Conservation (phyloP, 2,888 invertebrate species). For the Acronicta aceris region DNA sequence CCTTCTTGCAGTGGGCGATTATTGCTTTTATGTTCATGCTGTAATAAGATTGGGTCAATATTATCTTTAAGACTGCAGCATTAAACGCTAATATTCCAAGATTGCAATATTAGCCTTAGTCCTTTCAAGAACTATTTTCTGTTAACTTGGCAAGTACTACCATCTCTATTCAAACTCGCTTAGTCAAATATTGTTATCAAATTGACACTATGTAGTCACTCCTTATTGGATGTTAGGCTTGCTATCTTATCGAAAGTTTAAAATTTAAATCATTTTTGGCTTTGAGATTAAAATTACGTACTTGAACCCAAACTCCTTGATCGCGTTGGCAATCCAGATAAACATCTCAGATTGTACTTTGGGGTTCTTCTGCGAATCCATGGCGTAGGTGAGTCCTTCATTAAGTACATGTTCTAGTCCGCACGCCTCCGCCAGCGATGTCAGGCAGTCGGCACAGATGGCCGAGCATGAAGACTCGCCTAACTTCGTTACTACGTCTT, state of each 20-base stretch:
- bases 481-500: constrained; percentile 95
- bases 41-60: constrained; percentile 40
- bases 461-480: constrained; percentile 95
- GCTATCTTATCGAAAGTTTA: too few species aligned
- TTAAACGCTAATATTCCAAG: too few species aligned
- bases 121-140: too few species aligned
- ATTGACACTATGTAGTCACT: too few species aligned
- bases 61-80: too few species aligned
- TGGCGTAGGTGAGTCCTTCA: constrained; percentile 93
- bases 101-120: too few species aligned
- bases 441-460: constrained; percentile 91
- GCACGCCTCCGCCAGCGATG: constrained; percentile 94
- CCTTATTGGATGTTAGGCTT: too few species aligned
- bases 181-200: too few species aligned
- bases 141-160: too few species aligned
- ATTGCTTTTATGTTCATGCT: constrained; percentile 92
- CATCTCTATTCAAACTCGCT: too few species aligned
- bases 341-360: constrained; percentile 96
- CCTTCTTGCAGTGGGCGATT: constrained; percentile 94
- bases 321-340: constrained; percentile 93
- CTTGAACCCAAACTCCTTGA: constrained; percentile 96
- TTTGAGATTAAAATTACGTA: constrained; percentile 80
- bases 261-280: too few species aligned
- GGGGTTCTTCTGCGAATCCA: constrained; percentile 95
- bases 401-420: constrained; percentile 93